These are phyloP conservation scores for Denticeps clupeoides DNA, from an alignment of 2,797 vertebrate genomes.

Conservation along the genomic window DNA sequence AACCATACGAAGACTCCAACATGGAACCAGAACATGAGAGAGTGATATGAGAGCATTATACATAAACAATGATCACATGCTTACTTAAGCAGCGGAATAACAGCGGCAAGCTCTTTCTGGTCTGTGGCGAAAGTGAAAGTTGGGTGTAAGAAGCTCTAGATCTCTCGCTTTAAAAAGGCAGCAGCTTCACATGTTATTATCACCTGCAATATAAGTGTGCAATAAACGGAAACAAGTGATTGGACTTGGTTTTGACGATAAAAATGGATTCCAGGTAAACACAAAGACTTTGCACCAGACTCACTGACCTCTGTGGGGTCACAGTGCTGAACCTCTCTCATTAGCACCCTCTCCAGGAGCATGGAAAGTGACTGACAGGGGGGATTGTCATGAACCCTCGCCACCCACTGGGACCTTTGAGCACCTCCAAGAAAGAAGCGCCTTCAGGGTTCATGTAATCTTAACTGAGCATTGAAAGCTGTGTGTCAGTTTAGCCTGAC, in stretches of 20 bases:
- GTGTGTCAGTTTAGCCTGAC: constrained; percentile 69
- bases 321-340: constrained; percentile 3
- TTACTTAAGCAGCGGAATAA: too few species aligned
- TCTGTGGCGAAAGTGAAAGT: too few species aligned
- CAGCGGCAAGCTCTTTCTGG: too few species aligned
- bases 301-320: constrained; percentile 2
- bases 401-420: constrained; percentile 67
- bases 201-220: background rate
- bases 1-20: too few species aligned
- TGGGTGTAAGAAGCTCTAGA: too few species aligned
- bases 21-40: too few species aligned
- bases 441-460: constrained; percentile 70
- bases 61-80: too few species aligned
- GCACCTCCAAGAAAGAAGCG: constrained; percentile 59
- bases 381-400: constrained; percentile 54
- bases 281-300: background rate
- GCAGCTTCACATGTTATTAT: background rate
- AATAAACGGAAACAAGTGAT: too few species aligned
- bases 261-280: background rate
- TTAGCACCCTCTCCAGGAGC: constrained; percentile 6
- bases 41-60: too few species aligned
- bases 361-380: constrained; percentile 61
- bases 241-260: background rate
- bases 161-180: background rate
- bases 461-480: constrained; percentile 54